A percentile compares a stretch with the other conserved stretches of the same genome.
These are phyloP conservation scores for Amaurobius ferox DNA, from an alignment of 2,888 invertebrate species.

Conservation along the genomic window DNA sequence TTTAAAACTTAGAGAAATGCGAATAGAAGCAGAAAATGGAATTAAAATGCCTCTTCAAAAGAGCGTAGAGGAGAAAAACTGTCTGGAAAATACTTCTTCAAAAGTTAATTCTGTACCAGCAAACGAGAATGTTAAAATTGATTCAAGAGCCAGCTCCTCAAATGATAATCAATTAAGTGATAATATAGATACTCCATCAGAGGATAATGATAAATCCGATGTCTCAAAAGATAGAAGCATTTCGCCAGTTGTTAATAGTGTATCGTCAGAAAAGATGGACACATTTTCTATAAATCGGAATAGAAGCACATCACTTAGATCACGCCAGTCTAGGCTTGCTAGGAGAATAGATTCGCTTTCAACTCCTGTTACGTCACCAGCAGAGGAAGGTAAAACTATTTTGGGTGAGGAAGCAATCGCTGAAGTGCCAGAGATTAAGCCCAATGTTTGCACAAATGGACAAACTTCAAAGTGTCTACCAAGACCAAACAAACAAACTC, in stretches of 20 bases:
- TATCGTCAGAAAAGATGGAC: neutral
- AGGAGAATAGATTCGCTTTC: conserved; percentile 55
- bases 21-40: conserved; percentile 59
- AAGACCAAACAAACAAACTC: neutral
- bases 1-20: conserved; percentile 53
- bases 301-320: conserved; percentile 47
- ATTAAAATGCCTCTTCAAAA: neutral
- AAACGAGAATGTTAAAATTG: neutral
- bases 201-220: neutral
- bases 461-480: neutral
- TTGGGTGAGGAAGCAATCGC: neutral
- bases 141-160: too few species aligned
- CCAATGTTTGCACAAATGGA: neutral
- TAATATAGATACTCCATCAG: neutral
- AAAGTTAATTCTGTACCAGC: neutral
- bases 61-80: too few species aligned
- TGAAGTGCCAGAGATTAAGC: neutral
- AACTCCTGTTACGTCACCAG: conserved; percentile 42
- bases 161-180: neutral
- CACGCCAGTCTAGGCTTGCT: conserved; percentile 55
- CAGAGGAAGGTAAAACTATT: neutral
- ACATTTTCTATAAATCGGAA: neutral
- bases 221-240: neutral
- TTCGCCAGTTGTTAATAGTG: neutral
- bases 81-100: too few species aligned